These are phyloP conservation scores for Phoxinus phoxinus DNA, from an alignment of 2,113 vertebrate species.

Conservation along the genomic window DNA sequence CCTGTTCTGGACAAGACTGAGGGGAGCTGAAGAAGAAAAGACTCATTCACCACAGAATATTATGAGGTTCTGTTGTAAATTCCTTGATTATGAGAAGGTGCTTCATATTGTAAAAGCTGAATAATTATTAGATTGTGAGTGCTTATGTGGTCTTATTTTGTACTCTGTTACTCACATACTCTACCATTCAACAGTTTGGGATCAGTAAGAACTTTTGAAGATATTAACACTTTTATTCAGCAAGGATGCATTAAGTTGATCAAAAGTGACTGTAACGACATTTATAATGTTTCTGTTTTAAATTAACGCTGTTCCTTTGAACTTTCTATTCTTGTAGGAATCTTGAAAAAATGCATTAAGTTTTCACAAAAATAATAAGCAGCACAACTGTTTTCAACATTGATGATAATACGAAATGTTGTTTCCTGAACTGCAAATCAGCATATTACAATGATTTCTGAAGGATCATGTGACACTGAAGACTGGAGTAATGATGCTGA, in stretches of 20 bases:
- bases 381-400: not conserved
- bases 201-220: not conserved
- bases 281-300: not conserved
- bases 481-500: not conserved
- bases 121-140: not conserved
- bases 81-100: too few relatives aligned
- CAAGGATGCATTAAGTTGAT: not conserved
- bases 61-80: not conserved
- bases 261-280: not conserved
- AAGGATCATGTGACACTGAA: not conserved
- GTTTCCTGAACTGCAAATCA: not conserved
- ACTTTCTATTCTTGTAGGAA: not conserved
- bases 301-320: not conserved
- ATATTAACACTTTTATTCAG: not conserved
- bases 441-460: not conserved
- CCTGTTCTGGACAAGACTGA: not conserved
- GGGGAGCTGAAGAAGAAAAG: not conserved
- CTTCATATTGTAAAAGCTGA: not conserved
- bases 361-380: not conserved
- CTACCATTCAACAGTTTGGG: not conserved
- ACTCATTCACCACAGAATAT: not conserved
- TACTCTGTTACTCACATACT: not conserved
- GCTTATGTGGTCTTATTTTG: not conserved
- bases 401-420: not conserved
- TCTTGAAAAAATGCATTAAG: not conserved